Base-by-base conservation (phyloP, 1,140 invertebrate species). In the Cecropterus lyciades region DNA sequence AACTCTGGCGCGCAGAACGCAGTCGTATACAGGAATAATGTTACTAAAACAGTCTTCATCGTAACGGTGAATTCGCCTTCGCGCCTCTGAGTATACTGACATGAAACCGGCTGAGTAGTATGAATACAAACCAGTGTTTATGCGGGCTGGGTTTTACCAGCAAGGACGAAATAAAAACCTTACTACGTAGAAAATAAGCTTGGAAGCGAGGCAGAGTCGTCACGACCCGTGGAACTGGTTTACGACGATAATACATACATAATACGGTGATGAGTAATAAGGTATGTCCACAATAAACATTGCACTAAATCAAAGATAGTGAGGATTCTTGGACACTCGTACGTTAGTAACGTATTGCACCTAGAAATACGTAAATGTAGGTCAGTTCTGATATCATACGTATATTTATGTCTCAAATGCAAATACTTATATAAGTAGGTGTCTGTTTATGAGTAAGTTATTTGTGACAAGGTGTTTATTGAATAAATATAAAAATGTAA, bases 1-100 rank as follows among this genome's bases (percentile, higher is more conserved):
- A 90, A 92, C 1, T 90, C 86, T 11, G 76, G 20, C 8, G 70
- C 70, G 17, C 46, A 63, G 6, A 27, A 30, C 4, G 14, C 59
- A 0, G 17, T 63, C 4, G 33, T 63, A 43, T 42, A 63, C 13
- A 63, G n/a, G 20, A 51, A 52, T 4, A 63, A 63, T 4, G 15
- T 13, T 10, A 63, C 15, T n/a, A 63, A 24, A 63, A 52, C 13
- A 9, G 59, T 51, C 48, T 52, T 63, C 59, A 63, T 63, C 17
- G 37, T 43, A 13, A 6, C 17, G n/a, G 15, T 42, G 33, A 17
- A 2, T 11, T 37, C 9, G 17, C 30, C 0, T 15, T 40, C 27
- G 30, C 45, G 45, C n/a, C 45, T 60, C 45, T 16, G 33, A 40
- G 43, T 27, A 49, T 33, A 42, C 59, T 51, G 59, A 27, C 8